These are phyloP conservation scores for Halcyon malimbica DNA, from an alignment of 2,113 vertebrate genomes.

Conservation along the genomic window DNA sequence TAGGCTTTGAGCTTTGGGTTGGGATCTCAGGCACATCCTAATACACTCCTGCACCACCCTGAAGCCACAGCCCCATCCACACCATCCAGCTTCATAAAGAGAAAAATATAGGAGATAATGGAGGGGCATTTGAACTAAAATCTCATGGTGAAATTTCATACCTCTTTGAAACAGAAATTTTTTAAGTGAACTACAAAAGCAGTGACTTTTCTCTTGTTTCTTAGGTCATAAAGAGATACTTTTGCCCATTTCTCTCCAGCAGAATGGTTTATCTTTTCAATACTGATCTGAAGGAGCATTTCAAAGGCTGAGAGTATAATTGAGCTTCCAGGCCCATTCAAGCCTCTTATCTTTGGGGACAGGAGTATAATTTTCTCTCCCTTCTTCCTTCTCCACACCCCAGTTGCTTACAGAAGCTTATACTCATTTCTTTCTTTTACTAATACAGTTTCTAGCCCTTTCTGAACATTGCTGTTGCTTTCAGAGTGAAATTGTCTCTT, in stretches of 20 bases:
- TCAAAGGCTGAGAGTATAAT: background rate
- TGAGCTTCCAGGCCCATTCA: background rate
- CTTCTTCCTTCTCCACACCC: background rate
- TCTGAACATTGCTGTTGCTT: background rate
- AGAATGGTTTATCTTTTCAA: background rate
- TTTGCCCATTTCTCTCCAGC: background rate
- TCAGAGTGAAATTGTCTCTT: background rate
- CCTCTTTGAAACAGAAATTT: background rate
- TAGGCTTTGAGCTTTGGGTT: background rate
- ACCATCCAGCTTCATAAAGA: background rate
- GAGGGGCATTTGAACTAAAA: background rate
- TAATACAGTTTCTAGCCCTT: background rate
- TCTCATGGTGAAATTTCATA: background rate
- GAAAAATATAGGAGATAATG: background rate
- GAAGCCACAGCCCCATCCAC: background rate
- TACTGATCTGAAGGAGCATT: background rate
- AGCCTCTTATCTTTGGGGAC: background rate
- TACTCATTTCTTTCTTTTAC: background rate
- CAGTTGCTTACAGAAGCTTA: background rate
- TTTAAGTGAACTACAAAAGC: background rate
- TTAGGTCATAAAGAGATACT: background rate
- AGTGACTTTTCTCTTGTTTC: background rate
- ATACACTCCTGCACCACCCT: background rate
- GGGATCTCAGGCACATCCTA: rapidly evolving
- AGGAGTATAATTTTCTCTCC: background rate